Evolutionary conservation across 2,797 vertebrate genomes (phyloP).

Genomic region (Spondyliosoma cantharus): DNA sequence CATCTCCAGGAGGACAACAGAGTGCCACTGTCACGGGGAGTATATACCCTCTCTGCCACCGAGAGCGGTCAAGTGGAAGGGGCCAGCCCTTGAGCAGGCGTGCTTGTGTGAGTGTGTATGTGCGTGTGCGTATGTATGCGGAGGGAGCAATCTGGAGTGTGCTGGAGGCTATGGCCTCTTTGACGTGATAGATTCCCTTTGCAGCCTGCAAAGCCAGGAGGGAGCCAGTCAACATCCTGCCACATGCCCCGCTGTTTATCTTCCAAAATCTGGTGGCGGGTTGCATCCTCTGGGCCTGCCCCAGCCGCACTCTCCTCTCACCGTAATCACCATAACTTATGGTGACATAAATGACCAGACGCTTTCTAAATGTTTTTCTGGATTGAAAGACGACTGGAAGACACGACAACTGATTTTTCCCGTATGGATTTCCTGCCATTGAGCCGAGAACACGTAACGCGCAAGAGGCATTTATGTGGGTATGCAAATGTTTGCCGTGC

Average conservation of each 20-base stretch:
- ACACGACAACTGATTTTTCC: slow-evolving; percentile 33
- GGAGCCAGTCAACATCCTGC: slow-evolving; percentile 75
- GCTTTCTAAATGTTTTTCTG: slow-evolving; percentile 47
- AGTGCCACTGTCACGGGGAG: slow-evolving; percentile 75
- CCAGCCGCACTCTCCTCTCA: slow-evolving; percentile 44
- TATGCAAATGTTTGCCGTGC: slow-evolving; percentile 67
- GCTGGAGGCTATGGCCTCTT: slow-evolving; percentile 79
- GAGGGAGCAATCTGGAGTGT: slow-evolving; percentile 76
- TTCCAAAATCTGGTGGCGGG: slow-evolving; percentile 74
- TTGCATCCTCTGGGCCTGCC: slow-evolving; percentile 60
- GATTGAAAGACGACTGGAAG: slow-evolving; percentile 45
- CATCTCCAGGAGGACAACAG: slow-evolving; percentile 76
- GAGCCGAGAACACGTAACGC: slow-evolving; percentile 32
- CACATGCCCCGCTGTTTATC: slow-evolving; percentile 77
- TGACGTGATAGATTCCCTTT: slow-evolving; percentile 78
- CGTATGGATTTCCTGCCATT: slow-evolving; percentile 32
- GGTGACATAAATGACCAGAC: slow-evolving; percentile 65
- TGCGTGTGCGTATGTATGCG: slow-evolving; percentile 58
- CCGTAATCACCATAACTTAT: slow-evolving; percentile 73
- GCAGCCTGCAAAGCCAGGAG: slow-evolving; percentile 71
- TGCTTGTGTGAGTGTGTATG: slow-evolving; percentile 38
- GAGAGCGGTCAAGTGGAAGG: slow-evolving; percentile 79
- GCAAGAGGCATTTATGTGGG: slow-evolving; percentile 44
- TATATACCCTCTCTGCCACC: slow-evolving; percentile 72
- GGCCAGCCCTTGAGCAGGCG: slow-evolving; percentile 70